Evolutionary conservation across 2,888 invertebrate genomes (phyloP).

Genomic region (Pandemis cinnamomeana): DNA sequence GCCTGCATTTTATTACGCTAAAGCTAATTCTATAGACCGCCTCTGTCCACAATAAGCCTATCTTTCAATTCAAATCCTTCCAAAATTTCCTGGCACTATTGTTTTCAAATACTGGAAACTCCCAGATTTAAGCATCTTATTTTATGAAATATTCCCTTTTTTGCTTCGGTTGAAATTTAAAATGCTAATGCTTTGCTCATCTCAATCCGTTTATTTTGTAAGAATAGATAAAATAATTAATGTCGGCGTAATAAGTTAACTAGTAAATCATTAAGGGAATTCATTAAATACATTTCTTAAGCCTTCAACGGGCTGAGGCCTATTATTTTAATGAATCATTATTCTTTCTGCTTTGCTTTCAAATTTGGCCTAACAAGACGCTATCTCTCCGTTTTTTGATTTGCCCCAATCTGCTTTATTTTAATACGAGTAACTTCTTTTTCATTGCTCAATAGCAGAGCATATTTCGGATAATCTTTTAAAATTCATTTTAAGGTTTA

Average conservation of each 20-base stretch:
- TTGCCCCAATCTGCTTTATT: slow-evolving; percentile 15
- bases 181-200: slow-evolving; percentile 31
- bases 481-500: background rate
- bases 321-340: slow-evolving; percentile 50
- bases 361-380: slow-evolving; percentile 24
- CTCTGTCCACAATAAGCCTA: background rate
- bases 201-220: slow-evolving; percentile 43
- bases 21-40: slow-evolving; percentile 24
- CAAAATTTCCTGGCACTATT: slow-evolving; percentile 23
- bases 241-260: slow-evolving; percentile 58
- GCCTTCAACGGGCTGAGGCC: slow-evolving; percentile 46
- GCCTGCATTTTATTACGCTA: slow-evolving; percentile 32
- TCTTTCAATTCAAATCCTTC: slow-evolving; percentile 16
- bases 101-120: slow-evolving; percentile 26
- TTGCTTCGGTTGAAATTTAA: slow-evolving; percentile 32
- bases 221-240: slow-evolving; percentile 55
- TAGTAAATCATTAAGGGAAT: slow-evolving; percentile 55
- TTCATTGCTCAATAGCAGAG: background rate
- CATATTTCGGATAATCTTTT: background rate
- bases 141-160: slow-evolving; percentile 35
- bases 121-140: slow-evolving; percentile 22
- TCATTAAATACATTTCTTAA: slow-evolving; percentile 55
- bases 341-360: slow-evolving; percentile 33
- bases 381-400: slow-evolving; percentile 12
- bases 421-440: slow-evolving; percentile 3